Evolutionary conservation across 1,140 invertebrate genomes (phyloP), one percentile per base, ranked within the genome.

Genomic region (Chironomus striatipennis): DNA sequence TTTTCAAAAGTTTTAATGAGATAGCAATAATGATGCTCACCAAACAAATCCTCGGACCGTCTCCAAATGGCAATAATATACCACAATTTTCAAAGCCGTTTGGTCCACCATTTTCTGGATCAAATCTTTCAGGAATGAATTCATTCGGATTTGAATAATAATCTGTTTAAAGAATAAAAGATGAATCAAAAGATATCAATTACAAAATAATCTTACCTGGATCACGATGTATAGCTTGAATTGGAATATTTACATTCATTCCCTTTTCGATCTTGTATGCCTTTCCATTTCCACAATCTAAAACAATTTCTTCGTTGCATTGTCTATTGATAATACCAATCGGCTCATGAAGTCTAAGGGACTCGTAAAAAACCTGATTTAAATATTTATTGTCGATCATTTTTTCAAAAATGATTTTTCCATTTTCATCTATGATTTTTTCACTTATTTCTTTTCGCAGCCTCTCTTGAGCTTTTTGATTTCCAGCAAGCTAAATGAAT

Each of bases 61-160:
- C 88, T 8, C 88, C 88, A 79, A 89, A 91, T 3, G 88, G 88
- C n/a, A 90, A 76, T 77, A 83, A 88, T 0, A 82, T 79, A 42
- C 80, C 83, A 5, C 80, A 80, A 42, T 81, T 76, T 73, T 82
- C 79, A 73, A 83, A 79, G 9, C 78, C 77, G 12, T 81, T 81
- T 18, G 81, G 78, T 7, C 80, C 80, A 0, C 79, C 80, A 76
- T 82, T 79, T 34, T 83, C 83, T 5, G 82, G 80, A 10, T 83
- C 77, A 78, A 91, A 92, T 74, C 90, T 81, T 74, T 91, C 88
- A 0, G 90, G 90, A 77, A 86, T 82, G 77, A 88, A 92, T 7
- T 78, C 77, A 12, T 89, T 84, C 0, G 90, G 89, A 20, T 91
- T 83, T 7, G 86, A 83, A 77, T 85, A 91, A 75, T 83, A 81